A percentile compares a stretch with the other conserved stretches of the same genome.
Conservation (phyloP, 2,113 vertebrate genomes). For the Lycaon pictus region DNA sequence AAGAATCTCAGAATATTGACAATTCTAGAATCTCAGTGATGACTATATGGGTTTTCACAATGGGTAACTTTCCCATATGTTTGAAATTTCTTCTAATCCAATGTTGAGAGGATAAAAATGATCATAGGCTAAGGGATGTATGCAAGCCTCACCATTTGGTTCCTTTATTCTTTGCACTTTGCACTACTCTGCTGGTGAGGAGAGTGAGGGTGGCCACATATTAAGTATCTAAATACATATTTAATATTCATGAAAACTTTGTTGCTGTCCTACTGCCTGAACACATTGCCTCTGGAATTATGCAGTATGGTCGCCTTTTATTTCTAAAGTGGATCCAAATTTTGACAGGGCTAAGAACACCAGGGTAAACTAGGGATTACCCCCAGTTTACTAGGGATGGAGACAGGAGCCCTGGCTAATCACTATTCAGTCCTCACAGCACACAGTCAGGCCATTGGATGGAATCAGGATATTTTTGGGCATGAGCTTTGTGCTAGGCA, state of each 20-base stretch:
- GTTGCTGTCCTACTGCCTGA: rapidly evolving
- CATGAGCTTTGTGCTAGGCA: rapidly evolving
- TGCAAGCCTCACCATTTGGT: not conserved
- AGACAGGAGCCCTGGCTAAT: rapidly evolving
- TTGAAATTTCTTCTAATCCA: not conserved
- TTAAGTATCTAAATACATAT: not conserved
- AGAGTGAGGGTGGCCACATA: rapidly evolving
- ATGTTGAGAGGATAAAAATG: not conserved
- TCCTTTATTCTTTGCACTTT: not conserved
- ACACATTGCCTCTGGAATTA: rapidly evolving
- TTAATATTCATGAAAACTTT: rapidly evolving
- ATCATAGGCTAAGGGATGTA: not conserved
- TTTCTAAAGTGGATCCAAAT: not conserved
- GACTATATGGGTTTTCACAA: rapidly evolving
- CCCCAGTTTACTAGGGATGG: too few relatives aligned
- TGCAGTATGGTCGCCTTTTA: not conserved
- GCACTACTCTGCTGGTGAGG: not conserved
- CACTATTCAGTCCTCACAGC: too few relatives aligned
- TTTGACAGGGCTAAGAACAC: not conserved
- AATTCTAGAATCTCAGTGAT: not conserved
- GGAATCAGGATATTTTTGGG: not conserved
- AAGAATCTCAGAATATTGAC: too few relatives aligned
- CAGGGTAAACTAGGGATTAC: not conserved
- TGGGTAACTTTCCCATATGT: not conserved
- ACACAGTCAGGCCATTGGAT: rapidly evolving